A percentile compares a stretch with the other conserved stretches of the same genome.
Conservation (phyloP, 2,797 vertebrate genomes). For the Channallabes apus region DNA sequence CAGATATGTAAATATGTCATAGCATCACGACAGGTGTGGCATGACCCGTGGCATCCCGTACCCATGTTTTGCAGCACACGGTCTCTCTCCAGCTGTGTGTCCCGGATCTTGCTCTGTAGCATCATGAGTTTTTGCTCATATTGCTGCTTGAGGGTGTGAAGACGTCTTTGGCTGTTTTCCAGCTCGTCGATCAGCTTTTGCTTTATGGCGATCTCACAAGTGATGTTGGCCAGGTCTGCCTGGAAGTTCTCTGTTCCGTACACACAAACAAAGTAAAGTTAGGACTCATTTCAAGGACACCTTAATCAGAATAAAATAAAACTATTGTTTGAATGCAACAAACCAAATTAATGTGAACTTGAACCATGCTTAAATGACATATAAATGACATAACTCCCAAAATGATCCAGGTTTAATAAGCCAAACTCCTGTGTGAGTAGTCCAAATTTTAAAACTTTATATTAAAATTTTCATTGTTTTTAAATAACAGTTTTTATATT, state of each 20-base stretch:
- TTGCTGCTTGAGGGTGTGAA: constrained; percentile 92
- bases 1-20: background rate
- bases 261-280: background rate
- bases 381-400: no score
- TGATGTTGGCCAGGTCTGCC: constrained; percentile 84
- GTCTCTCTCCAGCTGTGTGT: constrained; percentile 95
- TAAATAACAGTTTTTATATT: background rate
- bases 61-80: constrained; percentile 95
- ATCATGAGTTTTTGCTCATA: constrained; percentile 94
- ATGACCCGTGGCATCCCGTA: constrained; percentile 52
- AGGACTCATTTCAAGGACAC: background rate
- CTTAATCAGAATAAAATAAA: background rate
- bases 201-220: constrained; percentile 98
- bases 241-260: constrained; percentile 78
- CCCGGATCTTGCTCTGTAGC: constrained; percentile 86
- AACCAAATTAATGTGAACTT: background rate
- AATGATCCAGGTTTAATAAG: background rate
- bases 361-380: background rate
- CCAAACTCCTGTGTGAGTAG: background rate
- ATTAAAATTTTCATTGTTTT: background rate
- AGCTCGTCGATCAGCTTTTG: constrained; percentile 97
- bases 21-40: background rate
- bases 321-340: no score
- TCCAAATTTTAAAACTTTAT: background rate
- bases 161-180: constrained; percentile 93